phyloP scores from a whole-genome alignment of 2,888 invertebrate genomes.

The Drosophila nr. perissopoda region DNA sequence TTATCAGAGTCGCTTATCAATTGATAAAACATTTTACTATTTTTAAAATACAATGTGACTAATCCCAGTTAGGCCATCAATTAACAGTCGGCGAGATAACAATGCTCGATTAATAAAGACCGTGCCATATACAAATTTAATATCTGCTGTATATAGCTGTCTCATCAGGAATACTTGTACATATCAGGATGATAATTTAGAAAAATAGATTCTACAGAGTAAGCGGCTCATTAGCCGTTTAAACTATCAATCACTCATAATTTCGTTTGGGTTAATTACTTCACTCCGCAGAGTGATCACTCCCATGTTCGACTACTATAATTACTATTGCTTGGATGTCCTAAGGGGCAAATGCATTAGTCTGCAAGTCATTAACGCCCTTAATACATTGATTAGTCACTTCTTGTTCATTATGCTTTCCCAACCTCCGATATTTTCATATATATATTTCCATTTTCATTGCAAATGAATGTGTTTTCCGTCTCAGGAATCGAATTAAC shows the following conservation, averaged over 20 bases:
- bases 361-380: slow-evolving; percentile 63
- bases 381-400: slow-evolving; percentile 58
- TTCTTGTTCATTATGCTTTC: slow-evolving; percentile 25
- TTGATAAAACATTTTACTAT: slow-evolving; percentile 42
- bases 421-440: slow-evolving; percentile 3
- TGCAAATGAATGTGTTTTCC: slow-evolving; percentile 5
- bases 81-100: background rate
- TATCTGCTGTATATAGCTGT: background rate
- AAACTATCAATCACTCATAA: slow-evolving; percentile 57
- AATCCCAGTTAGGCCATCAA: background rate
- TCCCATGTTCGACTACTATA: slow-evolving; percentile 18
- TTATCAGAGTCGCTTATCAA: slow-evolving; percentile 56
- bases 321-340: slow-evolving; percentile 22
- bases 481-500: slow-evolving; percentile 2
- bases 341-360: slow-evolving; percentile 60
- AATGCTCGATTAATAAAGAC: background rate
- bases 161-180: background rate
- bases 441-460: slow-evolving; percentile 2
- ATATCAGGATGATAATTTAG: background rate
- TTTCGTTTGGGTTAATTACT: slow-evolving; percentile 56
- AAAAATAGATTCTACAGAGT: background rate
- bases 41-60: slow-evolving; percentile 23
- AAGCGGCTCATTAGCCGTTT: slow-evolving; percentile 52
- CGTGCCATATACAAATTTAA: background rate
- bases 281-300: slow-evolving; percentile 30